Percentiles rank a stretch among this genome's conserved stretches.
Evolutionary conservation across 1,140 invertebrate species (phyloP).

Genomic region (Drosophila lacertosa): DNA sequence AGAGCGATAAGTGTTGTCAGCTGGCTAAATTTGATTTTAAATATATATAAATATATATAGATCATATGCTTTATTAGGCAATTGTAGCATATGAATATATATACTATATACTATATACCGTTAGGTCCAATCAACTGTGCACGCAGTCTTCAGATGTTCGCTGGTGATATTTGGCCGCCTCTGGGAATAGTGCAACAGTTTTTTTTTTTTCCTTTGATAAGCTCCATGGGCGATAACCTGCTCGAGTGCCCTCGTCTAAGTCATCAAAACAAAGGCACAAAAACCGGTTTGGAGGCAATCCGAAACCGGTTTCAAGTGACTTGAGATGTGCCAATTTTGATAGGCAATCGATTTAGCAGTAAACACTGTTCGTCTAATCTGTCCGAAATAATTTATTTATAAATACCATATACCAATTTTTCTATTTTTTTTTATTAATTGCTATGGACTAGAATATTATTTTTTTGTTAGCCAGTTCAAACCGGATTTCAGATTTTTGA

Average conservation of each 20-base stretch:
- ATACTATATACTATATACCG: neutral
- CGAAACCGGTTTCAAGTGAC: slow-evolving; percentile 63
- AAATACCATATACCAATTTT: slow-evolving; percentile 40
- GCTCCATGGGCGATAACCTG: slow-evolving; percentile 23
- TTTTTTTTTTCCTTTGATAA: slow-evolving; percentile 13
- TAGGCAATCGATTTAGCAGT: slow-evolving; percentile 26
- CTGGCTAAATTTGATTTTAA: slow-evolving; percentile 1
- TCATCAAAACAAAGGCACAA: slow-evolving; percentile 39
- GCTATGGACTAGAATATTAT: slow-evolving; percentile 18
- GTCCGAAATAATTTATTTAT: slow-evolving; percentile 44
- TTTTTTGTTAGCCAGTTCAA: slow-evolving; percentile 9
- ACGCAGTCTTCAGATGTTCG: slow-evolving; percentile 41
- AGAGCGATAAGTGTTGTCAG: slow-evolving; percentile 16
- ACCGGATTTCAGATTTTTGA: slow-evolving; percentile 32
- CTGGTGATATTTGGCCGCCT: slow-evolving; percentile 39
- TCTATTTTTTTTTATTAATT: slow-evolving; percentile 44
- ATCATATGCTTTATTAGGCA: slow-evolving; percentile 30
- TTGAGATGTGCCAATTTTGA: slow-evolving; percentile 71
- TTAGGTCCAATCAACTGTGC: slow-evolving; percentile 31
- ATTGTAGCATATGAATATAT: slow-evolving; percentile 7
- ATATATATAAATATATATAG: neutral
- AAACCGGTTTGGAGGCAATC: slow-evolving; percentile 56
- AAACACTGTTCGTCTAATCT: slow-evolving; percentile 28
- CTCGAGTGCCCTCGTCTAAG: slow-evolving; percentile 51
- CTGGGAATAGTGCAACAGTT: slow-evolving; percentile 9